Evolutionary conservation across 2,888 invertebrate species (phyloP).

Genomic region (Phrixothrix hirtus): DNA sequence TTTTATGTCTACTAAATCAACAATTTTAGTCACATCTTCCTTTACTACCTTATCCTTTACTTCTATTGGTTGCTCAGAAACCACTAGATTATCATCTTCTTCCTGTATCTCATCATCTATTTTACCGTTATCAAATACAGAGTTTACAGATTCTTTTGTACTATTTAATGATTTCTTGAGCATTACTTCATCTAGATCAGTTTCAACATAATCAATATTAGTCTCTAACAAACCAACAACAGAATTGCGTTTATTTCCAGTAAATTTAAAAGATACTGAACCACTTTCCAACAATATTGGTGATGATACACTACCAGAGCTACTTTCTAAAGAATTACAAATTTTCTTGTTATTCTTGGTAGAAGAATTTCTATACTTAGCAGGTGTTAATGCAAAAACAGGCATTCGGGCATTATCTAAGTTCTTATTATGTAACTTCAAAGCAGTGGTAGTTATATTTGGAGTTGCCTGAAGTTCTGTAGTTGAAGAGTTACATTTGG

Average conservation of each 20-base stretch:
- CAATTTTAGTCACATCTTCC: neutral
- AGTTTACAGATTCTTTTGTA: slow-evolving; percentile 1
- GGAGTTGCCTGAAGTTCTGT: slow-evolving; percentile 65
- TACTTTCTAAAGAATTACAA: too few relatives aligned
- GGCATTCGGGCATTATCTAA: slow-evolving; percentile 42
- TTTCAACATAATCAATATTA: slow-evolving; percentile 64
- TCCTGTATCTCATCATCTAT: neutral
- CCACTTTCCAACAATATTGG: slow-evolving; percentile 50
- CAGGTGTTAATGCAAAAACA: slow-evolving; percentile 4
- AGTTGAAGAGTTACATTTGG: slow-evolving; percentile 62
- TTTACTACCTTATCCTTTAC: neutral
- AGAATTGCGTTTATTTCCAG: slow-evolving; percentile 50
- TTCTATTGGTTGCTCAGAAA: neutral
- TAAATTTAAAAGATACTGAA: slow-evolving; percentile 45
- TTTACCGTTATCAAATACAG: neutral
- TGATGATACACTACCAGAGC: slow-evolving; percentile 37
- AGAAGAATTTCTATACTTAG: slow-evolving; percentile 3
- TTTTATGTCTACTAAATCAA: slow-evolving; percentile 21
- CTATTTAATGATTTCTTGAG: slow-evolving; percentile 17
- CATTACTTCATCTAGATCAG: slow-evolving; percentile 52
- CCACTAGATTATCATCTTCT: neutral
- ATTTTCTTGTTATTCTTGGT: slow-evolving; percentile 16
- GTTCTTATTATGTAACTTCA: slow-evolving; percentile 44
- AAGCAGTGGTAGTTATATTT: slow-evolving; percentile 47
- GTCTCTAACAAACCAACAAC: slow-evolving; percentile 62